Evolutionary conservation across 35 echinoderm and acorn worm genomes (phyloP).

Genomic region (Heliocidaris tuberculata): DNA sequence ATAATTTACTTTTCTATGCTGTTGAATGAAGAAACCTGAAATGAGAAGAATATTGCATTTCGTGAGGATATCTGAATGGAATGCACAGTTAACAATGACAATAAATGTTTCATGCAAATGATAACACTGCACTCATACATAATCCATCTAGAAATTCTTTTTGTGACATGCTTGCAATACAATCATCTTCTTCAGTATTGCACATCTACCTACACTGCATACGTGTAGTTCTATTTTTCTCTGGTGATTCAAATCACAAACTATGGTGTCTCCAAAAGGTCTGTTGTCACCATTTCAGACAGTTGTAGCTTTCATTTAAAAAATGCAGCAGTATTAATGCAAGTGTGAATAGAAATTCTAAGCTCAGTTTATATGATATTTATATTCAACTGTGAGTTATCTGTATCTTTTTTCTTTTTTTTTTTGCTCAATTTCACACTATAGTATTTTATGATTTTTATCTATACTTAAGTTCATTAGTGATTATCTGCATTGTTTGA

Average conservation of each 20-base stretch:
- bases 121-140: too few species aligned
- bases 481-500: neutral
- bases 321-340: neutral
- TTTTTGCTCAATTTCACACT: neutral
- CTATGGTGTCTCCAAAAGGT: slow-evolving; percentile 6
- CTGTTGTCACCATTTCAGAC: neutral
- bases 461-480: neutral
- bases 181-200: neutral
- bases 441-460: neutral
- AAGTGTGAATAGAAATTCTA: neutral
- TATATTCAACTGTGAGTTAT: neutral
- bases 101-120: too few species aligned
- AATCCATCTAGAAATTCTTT: too few species aligned
- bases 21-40: too few species aligned
- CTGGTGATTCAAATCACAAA: neutral
- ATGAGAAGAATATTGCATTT: too few species aligned
- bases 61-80: too few species aligned
- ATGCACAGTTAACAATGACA: too few species aligned
- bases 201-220: neutral
- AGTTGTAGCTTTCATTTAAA: neutral
- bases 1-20: too few species aligned
- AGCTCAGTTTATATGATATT: neutral
- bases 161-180: neutral
- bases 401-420: neutral
- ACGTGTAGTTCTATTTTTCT: neutral